These are phyloP conservation scores for Caenorhabditis sinica DNA, from an alignment of 2,888 invertebrate species.

Conservation along the genomic window DNA sequence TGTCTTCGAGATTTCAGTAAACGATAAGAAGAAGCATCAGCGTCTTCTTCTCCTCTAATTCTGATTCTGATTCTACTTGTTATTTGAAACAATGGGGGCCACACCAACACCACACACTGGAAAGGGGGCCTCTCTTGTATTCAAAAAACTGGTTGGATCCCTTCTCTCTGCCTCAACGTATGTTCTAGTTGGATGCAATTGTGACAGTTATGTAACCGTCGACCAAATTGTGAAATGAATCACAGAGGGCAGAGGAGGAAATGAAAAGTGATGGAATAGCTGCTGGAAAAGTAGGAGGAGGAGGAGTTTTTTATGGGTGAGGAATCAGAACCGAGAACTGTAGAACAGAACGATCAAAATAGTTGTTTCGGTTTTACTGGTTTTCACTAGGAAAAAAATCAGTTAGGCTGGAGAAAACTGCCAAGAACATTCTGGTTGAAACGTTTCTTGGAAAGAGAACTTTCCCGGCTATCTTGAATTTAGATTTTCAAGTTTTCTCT, in stretches of 20 bases:
- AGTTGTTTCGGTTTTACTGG: slow-evolving; percentile 3
- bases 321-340: neutral
- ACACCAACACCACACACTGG: slow-evolving; percentile 9
- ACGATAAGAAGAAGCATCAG: slow-evolving; percentile 32
- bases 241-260: slow-evolving; percentile 34
- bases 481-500: too few relatives aligned
- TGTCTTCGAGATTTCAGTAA: slow-evolving; percentile 53
- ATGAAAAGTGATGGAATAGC: slow-evolving; percentile 29
- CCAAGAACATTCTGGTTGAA: too few relatives aligned
- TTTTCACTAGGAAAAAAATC: neutral
- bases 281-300: neutral
- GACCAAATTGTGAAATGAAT: slow-evolving; percentile 61
- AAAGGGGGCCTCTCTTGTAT: slow-evolving; percentile 18
- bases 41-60: too few relatives aligned
- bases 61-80: slow-evolving; percentile 36
- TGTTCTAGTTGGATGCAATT: slow-evolving; percentile 62
- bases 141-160: slow-evolving; percentile 56
- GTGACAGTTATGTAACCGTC: slow-evolving; percentile 63
- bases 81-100: slow-evolving; percentile 61
- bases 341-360: neutral
- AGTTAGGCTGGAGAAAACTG: too few relatives aligned
- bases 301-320: slow-evolving; percentile 5
- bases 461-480: too few relatives aligned
- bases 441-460: too few relatives aligned
- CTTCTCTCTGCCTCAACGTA: slow-evolving; percentile 4